Percentiles rank a stretch among this genome's conserved stretches.
These are phyloP conservation scores for Zaprionus camerounensis DNA, from an alignment of 1,140 invertebrate species.

Conservation along the genomic window DNA sequence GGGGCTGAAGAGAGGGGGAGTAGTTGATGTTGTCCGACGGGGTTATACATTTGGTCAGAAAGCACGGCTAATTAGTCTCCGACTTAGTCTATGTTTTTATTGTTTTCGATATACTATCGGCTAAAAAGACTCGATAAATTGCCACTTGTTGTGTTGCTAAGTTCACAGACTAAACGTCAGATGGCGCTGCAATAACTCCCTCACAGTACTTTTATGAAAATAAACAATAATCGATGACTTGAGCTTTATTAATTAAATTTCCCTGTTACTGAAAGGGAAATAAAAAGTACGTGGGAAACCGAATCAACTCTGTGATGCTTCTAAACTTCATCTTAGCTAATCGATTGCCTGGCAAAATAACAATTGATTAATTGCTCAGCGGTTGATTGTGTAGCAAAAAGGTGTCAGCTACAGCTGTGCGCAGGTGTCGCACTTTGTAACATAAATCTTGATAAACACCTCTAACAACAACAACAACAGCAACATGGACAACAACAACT, in stretches of 20 bases:
- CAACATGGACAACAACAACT: conserved; percentile 12
- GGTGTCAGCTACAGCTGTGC: conserved; percentile 38
- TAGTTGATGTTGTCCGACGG: conserved; percentile 19
- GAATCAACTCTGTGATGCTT: neutral
- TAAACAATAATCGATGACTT: too few species aligned
- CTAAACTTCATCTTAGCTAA: conserved; percentile 1
- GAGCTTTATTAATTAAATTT: neutral
- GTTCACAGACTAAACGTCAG: conserved; percentile 32
- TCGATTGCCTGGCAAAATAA: conserved; percentile 13
- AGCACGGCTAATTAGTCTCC: conserved; percentile 32
- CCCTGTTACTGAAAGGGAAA: neutral
- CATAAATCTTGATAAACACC: conserved; percentile 66
- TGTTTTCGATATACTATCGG: conserved; percentile 43
- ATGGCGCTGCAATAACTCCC: conserved; percentile 42
- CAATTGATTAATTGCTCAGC: conserved; percentile 71
- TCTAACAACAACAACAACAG: conserved; percentile 5
- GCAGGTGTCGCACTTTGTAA: conserved; percentile 55
- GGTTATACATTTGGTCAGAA: conserved; percentile 31
- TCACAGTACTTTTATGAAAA: neutral
- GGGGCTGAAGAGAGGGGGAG: neutral
- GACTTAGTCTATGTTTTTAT: conserved; percentile 24
- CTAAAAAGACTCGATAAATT: conserved; percentile 60
- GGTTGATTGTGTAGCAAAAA: conserved; percentile 26
- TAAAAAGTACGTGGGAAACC: neutral
- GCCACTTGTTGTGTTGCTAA: conserved; percentile 53